Evolutionary conservation across 2,113 vertebrate species (phyloP).

Genomic region (Solea senegalensis): DNA sequence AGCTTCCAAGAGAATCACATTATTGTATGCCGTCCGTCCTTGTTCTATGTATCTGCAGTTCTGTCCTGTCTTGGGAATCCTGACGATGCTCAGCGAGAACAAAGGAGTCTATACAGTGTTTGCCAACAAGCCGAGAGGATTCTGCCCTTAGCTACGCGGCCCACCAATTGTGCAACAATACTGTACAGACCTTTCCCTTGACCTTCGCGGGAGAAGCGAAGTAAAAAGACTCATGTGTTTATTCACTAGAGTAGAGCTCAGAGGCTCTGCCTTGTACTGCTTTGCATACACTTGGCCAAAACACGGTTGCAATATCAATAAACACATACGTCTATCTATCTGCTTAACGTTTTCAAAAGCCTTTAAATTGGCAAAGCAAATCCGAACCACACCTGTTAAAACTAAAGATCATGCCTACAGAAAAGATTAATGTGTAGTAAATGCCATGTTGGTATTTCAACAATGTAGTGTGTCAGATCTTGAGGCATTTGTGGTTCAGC

Average conservation of each 20-base stretch:
- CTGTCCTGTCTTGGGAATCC: constrained; percentile 49
- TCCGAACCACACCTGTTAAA: background rate
- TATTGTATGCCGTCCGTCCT: constrained; percentile 15
- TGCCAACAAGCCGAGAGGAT: constrained; percentile 53
- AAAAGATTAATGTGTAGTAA: background rate
- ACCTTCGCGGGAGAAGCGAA: constrained; percentile 51
- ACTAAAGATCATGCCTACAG: background rate
- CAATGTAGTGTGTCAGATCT: constrained; percentile 38
- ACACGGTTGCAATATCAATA: too few species aligned
- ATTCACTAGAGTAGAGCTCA: background rate
- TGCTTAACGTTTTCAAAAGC: too few species aligned
- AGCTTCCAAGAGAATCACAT: constrained; percentile 12
- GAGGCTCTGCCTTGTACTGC: constrained; percentile 4
- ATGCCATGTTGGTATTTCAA: constrained; percentile 34
- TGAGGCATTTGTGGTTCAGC: constrained; percentile 28
- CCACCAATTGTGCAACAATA: constrained; percentile 66
- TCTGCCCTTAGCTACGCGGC: constrained; percentile 26
- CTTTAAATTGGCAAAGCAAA: too few species aligned
- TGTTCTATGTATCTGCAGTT: constrained; percentile 15
- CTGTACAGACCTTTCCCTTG: constrained; percentile 71
- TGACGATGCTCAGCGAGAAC: constrained; percentile 48
- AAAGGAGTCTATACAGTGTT: constrained; percentile 62
- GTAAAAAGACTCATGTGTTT: constrained; percentile 16
- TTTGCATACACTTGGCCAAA: background rate
- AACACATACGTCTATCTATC: too few species aligned